Percentiles rank a stretch among this genome's conserved stretches.
Conservation (phyloP, 2,113 vertebrate genomes). For the Heloderma charlesbogerti region DNA sequence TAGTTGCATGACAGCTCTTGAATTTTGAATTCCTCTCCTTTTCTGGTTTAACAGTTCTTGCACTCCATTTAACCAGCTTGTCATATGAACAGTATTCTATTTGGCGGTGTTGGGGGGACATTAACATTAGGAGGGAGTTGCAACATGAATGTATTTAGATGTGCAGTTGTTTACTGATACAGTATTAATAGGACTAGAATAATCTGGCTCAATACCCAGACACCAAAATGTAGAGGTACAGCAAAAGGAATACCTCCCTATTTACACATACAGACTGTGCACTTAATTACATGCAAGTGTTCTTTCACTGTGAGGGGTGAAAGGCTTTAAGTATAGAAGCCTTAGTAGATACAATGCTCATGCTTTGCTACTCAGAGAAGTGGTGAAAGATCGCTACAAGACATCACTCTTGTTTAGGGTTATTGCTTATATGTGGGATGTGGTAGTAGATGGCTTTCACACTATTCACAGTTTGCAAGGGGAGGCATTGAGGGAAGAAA, state of each 20-base stretch:
- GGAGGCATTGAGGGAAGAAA: neutral
- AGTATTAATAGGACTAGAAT: neutral
- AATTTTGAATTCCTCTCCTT: neutral
- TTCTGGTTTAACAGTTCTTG: neutral
- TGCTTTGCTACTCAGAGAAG: neutral
- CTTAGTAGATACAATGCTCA: neutral
- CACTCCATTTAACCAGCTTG: neutral
- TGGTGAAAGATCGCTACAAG: neutral
- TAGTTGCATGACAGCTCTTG: neutral
- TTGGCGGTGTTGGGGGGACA: neutral
- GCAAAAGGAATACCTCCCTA: neutral
- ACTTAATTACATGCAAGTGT: neutral
- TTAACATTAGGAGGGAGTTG: neutral
- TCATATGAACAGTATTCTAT: neutral
- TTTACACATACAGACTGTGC: neutral
- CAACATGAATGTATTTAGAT: neutral
- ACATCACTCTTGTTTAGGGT: neutral
- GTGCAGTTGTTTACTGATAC: neutral
- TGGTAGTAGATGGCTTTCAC: neutral
- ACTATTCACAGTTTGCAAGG: neutral
- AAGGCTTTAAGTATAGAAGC: neutral
- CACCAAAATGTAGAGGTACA: neutral
- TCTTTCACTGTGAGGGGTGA: neutral
- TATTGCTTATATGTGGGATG: neutral
- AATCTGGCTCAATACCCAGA: neutral